Conservation (phyloP, 2,888 invertebrate genomes). For the Ditula angustiorana region DNA sequence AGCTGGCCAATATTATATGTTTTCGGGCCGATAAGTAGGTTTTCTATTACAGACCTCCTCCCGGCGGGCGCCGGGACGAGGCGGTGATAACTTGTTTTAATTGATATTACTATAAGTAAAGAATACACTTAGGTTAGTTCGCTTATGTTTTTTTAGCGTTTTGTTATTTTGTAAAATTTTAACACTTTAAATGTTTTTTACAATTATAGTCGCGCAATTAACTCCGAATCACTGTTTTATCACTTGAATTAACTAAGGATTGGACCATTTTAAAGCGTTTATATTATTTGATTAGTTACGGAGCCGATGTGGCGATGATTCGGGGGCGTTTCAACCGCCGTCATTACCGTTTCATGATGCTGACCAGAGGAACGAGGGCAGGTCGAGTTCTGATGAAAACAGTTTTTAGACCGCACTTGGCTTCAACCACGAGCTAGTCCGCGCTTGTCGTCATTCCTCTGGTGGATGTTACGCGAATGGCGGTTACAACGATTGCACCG, state of each 20-base stretch:
- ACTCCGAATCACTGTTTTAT: slow-evolving; percentile 67
- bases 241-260: slow-evolving; percentile 63
- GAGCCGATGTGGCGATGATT: slow-evolving; percentile 32
- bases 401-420: not conserved
- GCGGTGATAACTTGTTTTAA: slow-evolving; percentile 79
- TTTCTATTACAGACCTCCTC: slow-evolving; percentile 64
- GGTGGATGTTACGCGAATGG: not conserved
- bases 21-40: slow-evolving; percentile 82
- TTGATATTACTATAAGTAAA: slow-evolving; percentile 78
- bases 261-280: slow-evolving; percentile 63
- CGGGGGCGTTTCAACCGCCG: not conserved
- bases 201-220: slow-evolving; percentile 74
- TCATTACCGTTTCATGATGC: not conserved
- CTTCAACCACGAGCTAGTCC: not conserved
- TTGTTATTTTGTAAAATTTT: slow-evolving; percentile 81
- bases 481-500: not conserved
- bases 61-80: slow-evolving; percentile 54
- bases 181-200: slow-evolving; percentile 70
- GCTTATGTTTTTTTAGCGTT: slow-evolving; percentile 81
- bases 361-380: not conserved
- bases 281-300: slow-evolving; percentile 43
- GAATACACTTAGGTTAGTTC: slow-evolving; percentile 70
- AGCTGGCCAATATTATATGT: slow-evolving; percentile 83
- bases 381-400: not conserved
- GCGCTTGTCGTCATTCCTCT: not conserved